These are phyloP conservation scores for Acropora tenuis DNA, from an alignment of 64 coral and sea anemone species.

Conservation along the genomic window DNA sequence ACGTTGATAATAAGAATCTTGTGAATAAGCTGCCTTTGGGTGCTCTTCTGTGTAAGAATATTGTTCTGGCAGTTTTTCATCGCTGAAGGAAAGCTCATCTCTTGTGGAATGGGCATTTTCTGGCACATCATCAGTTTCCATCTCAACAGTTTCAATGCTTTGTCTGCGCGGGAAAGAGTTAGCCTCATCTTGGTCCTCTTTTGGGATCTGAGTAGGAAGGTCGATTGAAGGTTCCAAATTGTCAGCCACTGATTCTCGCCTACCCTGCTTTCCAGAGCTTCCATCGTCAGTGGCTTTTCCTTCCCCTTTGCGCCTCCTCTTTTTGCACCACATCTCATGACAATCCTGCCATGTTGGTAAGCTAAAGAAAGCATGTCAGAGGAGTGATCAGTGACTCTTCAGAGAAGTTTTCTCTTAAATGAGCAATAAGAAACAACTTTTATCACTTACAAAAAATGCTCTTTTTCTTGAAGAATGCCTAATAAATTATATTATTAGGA, in stretches of 20 bases:
- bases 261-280: constrained; percentile 49
- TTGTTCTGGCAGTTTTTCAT: constrained; percentile 3
- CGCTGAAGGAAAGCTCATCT: constrained; percentile 10
- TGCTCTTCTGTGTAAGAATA: constrained; percentile 36
- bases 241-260: constrained; percentile 50
- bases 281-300: constrained; percentile 62
- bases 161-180: constrained; percentile 3
- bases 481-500: neutral
- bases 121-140: constrained; percentile 19
- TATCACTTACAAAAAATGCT: no score
- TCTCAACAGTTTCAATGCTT: constrained; percentile 49
- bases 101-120: neutral
- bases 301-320: constrained; percentile 88
- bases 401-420: neutral
- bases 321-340: constrained; percentile 99
- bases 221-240: constrained; percentile 27
- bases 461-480: no score
- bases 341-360: constrained; percentile 99
- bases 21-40: constrained; percentile 10
- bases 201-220: neutral
- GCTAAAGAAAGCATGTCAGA: constrained; percentile 35
- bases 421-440: no score
- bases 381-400: neutral
- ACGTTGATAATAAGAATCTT: constrained; percentile 44
- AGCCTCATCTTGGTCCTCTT: constrained; percentile 9